phyloP scores from a whole-genome alignment of 2,113 vertebrate species.

The Aspiorhynchus laticeps region DNA sequence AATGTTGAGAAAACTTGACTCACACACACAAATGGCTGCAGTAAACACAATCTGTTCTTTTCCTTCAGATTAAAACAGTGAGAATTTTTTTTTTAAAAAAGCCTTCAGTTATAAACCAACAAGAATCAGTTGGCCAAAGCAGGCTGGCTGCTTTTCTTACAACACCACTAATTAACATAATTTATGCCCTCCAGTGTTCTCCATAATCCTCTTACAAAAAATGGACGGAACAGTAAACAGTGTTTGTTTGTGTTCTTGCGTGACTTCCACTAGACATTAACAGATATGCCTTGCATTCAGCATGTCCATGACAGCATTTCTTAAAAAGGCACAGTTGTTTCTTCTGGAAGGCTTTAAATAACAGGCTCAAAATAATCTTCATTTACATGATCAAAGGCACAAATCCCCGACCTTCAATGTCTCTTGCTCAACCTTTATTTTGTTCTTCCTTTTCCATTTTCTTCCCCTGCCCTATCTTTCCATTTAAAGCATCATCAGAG shows the following conservation, averaged over 20 bases:
- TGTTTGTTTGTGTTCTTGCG: background rate
- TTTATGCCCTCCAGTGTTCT: background rate
- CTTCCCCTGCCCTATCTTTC: background rate
- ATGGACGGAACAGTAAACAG: background rate
- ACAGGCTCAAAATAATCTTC: constrained; percentile 12
- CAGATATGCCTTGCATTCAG: background rate
- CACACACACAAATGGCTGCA: background rate
- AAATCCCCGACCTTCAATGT: constrained; percentile 3
- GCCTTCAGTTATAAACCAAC: background rate
- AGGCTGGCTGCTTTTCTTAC: background rate
- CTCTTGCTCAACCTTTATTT: background rate
- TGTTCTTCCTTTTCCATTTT: background rate
- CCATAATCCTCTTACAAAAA: constrained; percentile 13
- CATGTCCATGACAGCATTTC: background rate
- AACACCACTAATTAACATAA: constrained; percentile 6
- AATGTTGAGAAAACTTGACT: background rate
- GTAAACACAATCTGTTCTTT: background rate
- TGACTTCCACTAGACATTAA: background rate
- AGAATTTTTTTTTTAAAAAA: too few species aligned
- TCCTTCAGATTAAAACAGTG: background rate
- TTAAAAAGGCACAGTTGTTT: background rate
- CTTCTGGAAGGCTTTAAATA: background rate
- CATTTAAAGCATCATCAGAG: background rate
- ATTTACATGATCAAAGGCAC: background rate
- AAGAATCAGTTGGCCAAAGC: background rate